phyloP scores from a whole-genome alignment of 2,113 vertebrate genomes.

The Ciconia stormi region DNA sequence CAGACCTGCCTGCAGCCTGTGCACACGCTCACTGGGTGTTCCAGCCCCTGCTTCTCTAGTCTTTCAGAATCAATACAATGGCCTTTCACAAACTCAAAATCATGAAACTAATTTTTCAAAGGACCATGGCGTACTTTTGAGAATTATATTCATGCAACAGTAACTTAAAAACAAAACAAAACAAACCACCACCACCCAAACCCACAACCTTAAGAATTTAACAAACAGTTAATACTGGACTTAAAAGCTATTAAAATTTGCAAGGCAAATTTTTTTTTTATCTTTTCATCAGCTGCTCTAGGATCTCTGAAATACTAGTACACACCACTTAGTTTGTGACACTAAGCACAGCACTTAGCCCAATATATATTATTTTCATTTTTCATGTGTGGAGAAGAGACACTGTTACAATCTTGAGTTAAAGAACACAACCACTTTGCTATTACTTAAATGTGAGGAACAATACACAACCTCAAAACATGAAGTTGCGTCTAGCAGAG shows the following conservation, averaged over 20 bases:
- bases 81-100: neutral
- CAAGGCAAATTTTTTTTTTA: neutral
- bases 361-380: neutral
- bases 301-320: neutral
- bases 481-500: neutral
- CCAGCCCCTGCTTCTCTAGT: neutral
- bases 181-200: neutral
- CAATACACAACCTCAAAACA: neutral
- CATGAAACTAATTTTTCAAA: neutral
- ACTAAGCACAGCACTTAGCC: neutral
- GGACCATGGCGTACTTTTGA: neutral
- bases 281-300: neutral
- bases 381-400: neutral
- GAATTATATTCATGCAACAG: neutral
- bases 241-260: neutral
- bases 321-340: neutral
- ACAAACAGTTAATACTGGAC: neutral
- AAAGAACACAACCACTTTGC: neutral
- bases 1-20: neutral
- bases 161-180: neutral
- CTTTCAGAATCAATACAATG: constrained; percentile 26
- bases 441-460: neutral
- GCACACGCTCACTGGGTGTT: neutral
- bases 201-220: neutral
- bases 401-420: neutral